Conservation (phyloP, 1,140 invertebrate species). For the Danaus melanippus region DNA sequence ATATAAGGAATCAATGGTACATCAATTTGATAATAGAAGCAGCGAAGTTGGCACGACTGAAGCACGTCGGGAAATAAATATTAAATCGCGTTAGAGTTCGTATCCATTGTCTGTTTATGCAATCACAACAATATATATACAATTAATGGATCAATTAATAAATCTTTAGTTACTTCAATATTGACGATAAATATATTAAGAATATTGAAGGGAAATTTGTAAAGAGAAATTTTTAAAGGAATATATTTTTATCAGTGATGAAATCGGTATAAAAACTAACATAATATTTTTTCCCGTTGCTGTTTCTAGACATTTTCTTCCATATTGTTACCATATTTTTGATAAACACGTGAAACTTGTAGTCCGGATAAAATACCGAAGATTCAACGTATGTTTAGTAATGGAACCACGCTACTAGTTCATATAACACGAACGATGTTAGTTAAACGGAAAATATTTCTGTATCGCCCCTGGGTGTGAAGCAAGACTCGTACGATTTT, state of each 20-base stretch:
- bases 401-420: conserved; percentile 17
- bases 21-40: conserved; percentile 21
- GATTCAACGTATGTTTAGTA: background rate
- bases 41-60: conserved; percentile 13
- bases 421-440: conserved; percentile 33
- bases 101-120: conserved; percentile 4
- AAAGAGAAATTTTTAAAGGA: too few relatives aligned
- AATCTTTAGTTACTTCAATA: too few relatives aligned
- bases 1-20: conserved; percentile 14
- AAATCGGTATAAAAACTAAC: too few relatives aligned
- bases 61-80: conserved; percentile 41
- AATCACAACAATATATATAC: too few relatives aligned
- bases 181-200: too few relatives aligned
- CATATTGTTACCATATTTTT: too few relatives aligned
- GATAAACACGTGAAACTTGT: background rate
- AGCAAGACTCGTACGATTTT: conserved; percentile 37
- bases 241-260: too few relatives aligned
- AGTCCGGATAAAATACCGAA: background rate
- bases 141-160: too few relatives aligned
- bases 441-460: conserved; percentile 50
- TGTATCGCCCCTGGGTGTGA: conserved; percentile 38
- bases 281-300: too few relatives aligned
- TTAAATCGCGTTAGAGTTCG: conserved; percentile 30
- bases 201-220: too few relatives aligned
- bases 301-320: too few relatives aligned